Conservation (phyloP, 2,113 vertebrate species). For the Pteronura brasiliensis region DNA sequence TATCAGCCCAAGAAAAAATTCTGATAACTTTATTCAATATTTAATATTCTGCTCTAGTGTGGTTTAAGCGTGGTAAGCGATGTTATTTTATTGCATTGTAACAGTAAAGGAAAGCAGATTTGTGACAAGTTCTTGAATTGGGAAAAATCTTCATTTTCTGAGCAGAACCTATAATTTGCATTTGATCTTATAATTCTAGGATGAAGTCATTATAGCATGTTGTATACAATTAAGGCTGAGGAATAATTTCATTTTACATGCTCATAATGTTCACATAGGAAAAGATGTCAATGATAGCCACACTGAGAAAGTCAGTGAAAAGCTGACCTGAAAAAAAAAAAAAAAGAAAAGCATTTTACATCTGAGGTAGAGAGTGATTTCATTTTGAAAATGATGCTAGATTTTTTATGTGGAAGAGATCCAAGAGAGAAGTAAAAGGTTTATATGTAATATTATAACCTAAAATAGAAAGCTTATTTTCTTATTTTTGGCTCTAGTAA, state of each 20-base stretch:
- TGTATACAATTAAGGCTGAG: neutral
- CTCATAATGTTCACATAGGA: neutral
- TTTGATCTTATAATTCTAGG: conserved; percentile 55
- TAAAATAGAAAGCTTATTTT: neutral
- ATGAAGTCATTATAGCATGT: neutral
- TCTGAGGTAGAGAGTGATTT: neutral
- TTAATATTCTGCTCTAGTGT: neutral
- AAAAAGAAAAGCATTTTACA: fast-evolving
- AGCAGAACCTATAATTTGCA: conserved; percentile 30
- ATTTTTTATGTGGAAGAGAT: neutral
- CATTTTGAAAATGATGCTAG: neutral
- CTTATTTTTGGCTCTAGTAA: neutral
- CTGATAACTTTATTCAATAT: neutral
- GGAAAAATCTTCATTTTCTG: conserved; percentile 14
- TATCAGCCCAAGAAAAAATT: neutral
- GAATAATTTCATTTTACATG: conserved; percentile 46
- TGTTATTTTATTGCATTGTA: neutral
- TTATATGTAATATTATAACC: neutral
- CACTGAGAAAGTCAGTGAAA: conserved; percentile 4
- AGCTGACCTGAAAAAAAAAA: neutral
- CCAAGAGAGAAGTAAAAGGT: neutral
- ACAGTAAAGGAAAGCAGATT: neutral
- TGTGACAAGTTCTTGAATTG: neutral
- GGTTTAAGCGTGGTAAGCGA: neutral
- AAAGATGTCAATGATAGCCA: conserved; percentile 36